A percentile compares a stretch with the other conserved stretches of the same genome.
These are phyloP conservation scores for Drosophila persimilis DNA, from an alignment of 1,140 invertebrate species.

Conservation along the genomic window DNA sequence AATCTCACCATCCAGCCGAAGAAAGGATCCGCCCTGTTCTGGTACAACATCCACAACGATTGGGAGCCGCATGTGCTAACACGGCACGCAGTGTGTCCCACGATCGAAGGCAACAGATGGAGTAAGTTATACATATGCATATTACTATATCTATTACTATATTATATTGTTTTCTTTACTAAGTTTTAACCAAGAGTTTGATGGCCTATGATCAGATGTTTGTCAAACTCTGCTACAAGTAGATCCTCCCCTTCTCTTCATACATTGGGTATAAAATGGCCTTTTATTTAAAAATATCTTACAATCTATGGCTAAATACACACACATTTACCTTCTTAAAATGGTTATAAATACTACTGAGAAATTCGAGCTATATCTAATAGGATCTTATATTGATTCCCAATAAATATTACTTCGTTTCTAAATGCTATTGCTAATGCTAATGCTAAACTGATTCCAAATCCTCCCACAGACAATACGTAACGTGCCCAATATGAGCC, in stretches of 20 bases:
- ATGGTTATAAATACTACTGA: constrained; percentile 9
- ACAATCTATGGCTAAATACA: no score
- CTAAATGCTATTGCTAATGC: constrained; percentile 8
- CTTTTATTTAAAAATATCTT: neutral
- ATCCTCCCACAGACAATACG: constrained; percentile 1
- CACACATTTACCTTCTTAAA: constrained; percentile 1
- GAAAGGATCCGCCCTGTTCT: constrained; percentile 32
- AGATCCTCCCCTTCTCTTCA: neutral
- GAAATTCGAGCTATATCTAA: neutral
- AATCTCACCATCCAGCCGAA: constrained; percentile 31
- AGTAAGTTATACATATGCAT: constrained; percentile 7
- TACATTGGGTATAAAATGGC: neutral
- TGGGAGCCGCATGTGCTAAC: constrained; percentile 32
- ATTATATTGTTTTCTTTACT: neutral
- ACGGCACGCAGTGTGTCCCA: constrained; percentile 34
- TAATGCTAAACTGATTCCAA: constrained; percentile 2
- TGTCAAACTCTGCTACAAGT: constrained; percentile 28
- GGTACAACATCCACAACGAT: constrained; percentile 46
- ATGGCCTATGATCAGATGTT: constrained; percentile 16
- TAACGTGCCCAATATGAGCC: constrained; percentile 35
- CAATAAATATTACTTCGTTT: constrained; percentile 12
- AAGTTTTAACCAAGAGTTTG: constrained; percentile 28
- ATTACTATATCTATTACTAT: no score
- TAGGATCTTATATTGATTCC: neutral
- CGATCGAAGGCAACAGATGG: constrained; percentile 37